These are phyloP conservation scores for Lutjanus erythropterus DNA, from an alignment of 2,113 vertebrate genomes.

Conservation along the genomic window DNA sequence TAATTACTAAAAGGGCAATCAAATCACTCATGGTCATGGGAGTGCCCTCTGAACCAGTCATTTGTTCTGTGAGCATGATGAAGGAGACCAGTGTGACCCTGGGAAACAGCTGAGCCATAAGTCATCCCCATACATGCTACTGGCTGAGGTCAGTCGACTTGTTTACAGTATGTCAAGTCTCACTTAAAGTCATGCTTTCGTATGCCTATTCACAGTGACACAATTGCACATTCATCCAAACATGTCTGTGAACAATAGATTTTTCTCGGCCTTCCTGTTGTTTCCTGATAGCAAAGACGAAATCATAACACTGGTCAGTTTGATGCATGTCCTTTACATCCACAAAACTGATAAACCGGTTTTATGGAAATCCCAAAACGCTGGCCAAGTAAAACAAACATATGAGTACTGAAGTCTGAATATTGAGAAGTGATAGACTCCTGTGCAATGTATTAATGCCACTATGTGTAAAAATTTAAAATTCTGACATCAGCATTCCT, in stretches of 20 bases:
- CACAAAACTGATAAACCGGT: background rate
- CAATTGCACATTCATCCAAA: constrained; percentile 32
- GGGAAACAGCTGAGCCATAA: constrained; percentile 15
- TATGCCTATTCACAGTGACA: constrained; percentile 1
- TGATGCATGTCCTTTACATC: background rate
- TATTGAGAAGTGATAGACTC: no score
- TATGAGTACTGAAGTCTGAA: background rate
- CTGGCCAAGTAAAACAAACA: background rate
- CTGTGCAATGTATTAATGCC: background rate
- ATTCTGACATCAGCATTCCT: no score
- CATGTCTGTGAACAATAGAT: constrained; percentile 11
- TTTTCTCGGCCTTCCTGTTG: constrained; percentile 38
- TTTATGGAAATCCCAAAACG: background rate
- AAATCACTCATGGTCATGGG: constrained; percentile 16
- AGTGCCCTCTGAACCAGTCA: constrained; percentile 1
- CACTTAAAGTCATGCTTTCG: background rate
- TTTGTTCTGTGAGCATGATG: background rate
- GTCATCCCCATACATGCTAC: background rate
- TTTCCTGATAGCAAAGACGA: constrained; percentile 23
- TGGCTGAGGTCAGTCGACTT: background rate
- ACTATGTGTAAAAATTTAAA: background rate
- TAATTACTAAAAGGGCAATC: constrained; percentile 1
- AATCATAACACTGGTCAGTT: background rate
- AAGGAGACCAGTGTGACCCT: background rate
- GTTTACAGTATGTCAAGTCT: background rate